phyloP scores from a whole-genome alignment of 2,113 vertebrate species.

The Chionomys nivalis region DNA sequence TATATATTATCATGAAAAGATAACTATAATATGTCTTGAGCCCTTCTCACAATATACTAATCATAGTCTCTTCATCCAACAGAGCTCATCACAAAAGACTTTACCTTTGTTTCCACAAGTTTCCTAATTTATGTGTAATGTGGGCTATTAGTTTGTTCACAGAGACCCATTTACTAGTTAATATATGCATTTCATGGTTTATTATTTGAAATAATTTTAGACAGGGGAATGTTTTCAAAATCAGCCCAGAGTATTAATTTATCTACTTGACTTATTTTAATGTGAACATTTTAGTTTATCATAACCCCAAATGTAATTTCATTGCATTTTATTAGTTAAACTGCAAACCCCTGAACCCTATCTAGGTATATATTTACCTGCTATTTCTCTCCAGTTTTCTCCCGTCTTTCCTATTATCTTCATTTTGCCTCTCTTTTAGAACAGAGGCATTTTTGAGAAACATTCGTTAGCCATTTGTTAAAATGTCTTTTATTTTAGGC shows the following conservation, averaged over 20 bases:
- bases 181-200: background rate
- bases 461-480: background rate
- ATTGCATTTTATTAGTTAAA: background rate
- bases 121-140: background rate
- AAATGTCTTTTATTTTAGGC: background rate
- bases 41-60: background rate
- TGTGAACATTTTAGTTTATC: background rate
- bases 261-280: background rate
- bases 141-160: background rate
- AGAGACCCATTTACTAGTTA: background rate
- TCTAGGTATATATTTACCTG: background rate
- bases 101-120: background rate
- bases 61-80: background rate
- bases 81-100: background rate
- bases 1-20: background rate
- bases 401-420: background rate
- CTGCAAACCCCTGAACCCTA: background rate
- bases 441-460: background rate
- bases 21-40: background rate
- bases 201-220: background rate
- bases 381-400: background rate
- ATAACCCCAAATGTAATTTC: background rate
- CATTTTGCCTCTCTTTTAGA: background rate
- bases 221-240: background rate
- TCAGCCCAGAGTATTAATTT: background rate